These are phyloP conservation scores for Eidolon helvum DNA, from an alignment of 2,113 vertebrate species.

Conservation along the genomic window DNA sequence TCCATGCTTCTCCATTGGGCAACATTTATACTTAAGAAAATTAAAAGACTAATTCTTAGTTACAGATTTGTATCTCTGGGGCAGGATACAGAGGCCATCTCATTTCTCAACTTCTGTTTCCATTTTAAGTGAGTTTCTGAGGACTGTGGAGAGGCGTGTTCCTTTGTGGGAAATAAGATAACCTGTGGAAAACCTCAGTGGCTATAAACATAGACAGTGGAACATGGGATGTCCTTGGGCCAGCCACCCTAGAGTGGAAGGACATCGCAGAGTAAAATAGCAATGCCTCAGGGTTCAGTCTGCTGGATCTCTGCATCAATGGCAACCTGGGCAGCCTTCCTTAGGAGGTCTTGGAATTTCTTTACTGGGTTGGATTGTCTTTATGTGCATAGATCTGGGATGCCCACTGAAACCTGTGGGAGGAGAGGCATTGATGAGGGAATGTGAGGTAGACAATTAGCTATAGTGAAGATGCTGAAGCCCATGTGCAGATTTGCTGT, in stretches of 20 bases:
- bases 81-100: not conserved
- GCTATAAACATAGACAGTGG: not conserved
- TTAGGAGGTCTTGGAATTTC: not conserved
- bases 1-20: not conserved
- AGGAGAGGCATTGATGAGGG: not conserved
- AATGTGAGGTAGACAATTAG: not conserved
- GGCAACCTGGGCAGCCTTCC: not conserved
- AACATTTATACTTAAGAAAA: too few species aligned
- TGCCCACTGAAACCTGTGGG: not conserved
- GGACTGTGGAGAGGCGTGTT: not conserved
- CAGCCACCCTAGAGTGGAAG: not conserved
- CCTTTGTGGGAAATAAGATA: too few species aligned
- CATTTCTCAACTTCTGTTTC: not conserved
- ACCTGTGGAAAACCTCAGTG: not conserved
- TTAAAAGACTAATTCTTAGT: not conserved
- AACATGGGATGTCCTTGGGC: not conserved
- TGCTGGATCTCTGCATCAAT: too few species aligned
- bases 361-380: not conserved
- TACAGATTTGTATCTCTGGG: not conserved
- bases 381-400: not conserved
- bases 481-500: not conserved
- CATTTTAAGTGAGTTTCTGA: not conserved
- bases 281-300: fast-evolving
- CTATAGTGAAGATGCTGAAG: not conserved
- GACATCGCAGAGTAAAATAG: not conserved